phyloP scores from a whole-genome alignment of 2,797 vertebrate species.

The Sebastes wilsoni region DNA sequence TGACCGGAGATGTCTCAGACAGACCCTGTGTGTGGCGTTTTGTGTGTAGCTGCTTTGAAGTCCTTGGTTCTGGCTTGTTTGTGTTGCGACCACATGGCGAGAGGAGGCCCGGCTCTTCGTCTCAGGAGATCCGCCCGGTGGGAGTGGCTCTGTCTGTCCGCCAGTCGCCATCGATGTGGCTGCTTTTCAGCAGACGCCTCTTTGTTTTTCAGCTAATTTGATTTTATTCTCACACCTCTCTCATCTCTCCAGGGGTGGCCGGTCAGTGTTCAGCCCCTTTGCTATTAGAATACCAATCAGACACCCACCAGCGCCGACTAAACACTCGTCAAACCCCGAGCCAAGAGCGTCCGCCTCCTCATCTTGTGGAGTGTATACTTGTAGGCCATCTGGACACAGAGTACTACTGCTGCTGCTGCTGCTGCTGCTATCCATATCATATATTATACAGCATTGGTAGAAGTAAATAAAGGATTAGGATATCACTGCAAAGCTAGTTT shows the following conservation, averaged over 20 bases:
- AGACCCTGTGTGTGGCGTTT: conserved; percentile 64
- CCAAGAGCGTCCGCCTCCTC: conserved; percentile 45
- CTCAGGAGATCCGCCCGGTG: conserved; percentile 39
- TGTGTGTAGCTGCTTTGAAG: conserved; percentile 74
- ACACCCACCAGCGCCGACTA: conserved; percentile 26
- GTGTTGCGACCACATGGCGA: conserved; percentile 57
- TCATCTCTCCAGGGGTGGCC: conserved; percentile 34
- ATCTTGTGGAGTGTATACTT: conserved; percentile 29
- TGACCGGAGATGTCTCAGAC: conserved; percentile 78
- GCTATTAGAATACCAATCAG: conserved; percentile 47
- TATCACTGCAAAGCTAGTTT: not conserved
- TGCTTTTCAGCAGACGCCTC: conserved; percentile 34
- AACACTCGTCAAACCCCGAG: conserved; percentile 16
- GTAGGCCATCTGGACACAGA: conserved; percentile 32
- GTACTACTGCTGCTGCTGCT: not conserved
- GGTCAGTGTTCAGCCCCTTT: conserved; percentile 14
- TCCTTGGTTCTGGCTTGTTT: conserved; percentile 62
- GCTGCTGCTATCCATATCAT: not conserved
- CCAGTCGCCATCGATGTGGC: conserved; percentile 44
- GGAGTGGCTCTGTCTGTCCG: conserved; percentile 57
- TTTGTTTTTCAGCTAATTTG: conserved; percentile 65
- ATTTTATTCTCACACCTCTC: conserved; percentile 46
- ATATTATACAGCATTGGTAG: not conserved
- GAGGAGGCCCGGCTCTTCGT: conserved; percentile 53
- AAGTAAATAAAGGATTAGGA: conserved; percentile 35